Percentiles rank a stretch among this genome's conserved stretches.
phyloP scores from a whole-genome alignment of 2,113 vertebrate species.

The Macquaria australasica region DNA sequence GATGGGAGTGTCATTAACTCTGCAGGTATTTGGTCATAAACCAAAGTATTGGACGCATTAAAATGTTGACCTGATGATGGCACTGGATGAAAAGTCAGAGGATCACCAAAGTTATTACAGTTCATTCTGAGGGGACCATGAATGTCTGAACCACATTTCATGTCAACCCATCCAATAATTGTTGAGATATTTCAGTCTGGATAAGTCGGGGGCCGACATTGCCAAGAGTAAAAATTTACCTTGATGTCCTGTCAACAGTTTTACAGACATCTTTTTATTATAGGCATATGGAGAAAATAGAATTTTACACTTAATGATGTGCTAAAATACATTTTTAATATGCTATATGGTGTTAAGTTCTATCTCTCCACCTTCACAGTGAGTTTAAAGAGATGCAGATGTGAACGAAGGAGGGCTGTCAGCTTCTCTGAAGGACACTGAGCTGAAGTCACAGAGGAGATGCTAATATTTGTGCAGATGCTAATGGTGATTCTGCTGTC shows the following conservation, averaged over 20 bases:
- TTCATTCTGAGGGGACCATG: no score
- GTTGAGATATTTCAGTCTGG: no score
- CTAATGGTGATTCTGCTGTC: constrained; percentile 49
- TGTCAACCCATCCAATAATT: no score
- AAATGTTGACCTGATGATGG: no score
- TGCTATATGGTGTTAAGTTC: background rate
- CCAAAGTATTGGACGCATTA: no score
- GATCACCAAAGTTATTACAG: no score
- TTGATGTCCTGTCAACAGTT: background rate
- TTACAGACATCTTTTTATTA: background rate
- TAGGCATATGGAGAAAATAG: background rate
- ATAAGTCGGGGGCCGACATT: no score
- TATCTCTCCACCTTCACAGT: background rate
- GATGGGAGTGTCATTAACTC: no score
- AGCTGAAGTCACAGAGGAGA: constrained; percentile 32
- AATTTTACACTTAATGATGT: background rate
- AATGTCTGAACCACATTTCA: no score
- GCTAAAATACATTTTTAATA: background rate
- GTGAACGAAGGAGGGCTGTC: background rate
- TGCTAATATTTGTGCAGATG: constrained; percentile 53
- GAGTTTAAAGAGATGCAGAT: constrained; percentile 8
- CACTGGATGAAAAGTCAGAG: no score
- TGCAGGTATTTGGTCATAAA: no score
- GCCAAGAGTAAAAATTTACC: background rate
- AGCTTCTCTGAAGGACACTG: constrained; percentile 41